Conservation (phyloP, 2,113 vertebrate genomes). For the Platycercus adscitus region DNA sequence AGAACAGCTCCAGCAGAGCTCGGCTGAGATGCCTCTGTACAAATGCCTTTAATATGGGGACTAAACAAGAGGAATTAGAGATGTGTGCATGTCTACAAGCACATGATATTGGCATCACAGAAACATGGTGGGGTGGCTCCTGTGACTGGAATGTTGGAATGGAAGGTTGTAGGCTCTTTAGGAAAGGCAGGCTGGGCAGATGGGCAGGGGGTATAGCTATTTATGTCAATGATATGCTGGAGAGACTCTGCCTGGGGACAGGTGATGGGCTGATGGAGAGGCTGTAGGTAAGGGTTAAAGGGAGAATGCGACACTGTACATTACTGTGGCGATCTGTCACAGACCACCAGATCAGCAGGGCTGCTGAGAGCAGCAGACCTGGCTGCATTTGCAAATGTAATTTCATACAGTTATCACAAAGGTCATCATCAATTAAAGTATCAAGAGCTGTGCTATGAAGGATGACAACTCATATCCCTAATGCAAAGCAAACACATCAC, state of each 20-base stretch:
- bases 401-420: background rate
- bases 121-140: background rate
- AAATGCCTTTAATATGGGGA: background rate
- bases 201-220: background rate
- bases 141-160: background rate
- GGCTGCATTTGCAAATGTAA: background rate
- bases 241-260: background rate
- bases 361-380: background rate
- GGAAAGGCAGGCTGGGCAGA: background rate
- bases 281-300: background rate
- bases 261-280: background rate
- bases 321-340: background rate
- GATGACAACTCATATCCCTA: background rate
- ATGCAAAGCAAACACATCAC: background rate
- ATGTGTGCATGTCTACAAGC: background rate
- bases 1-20: background rate
- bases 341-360: background rate
- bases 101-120: background rate
- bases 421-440: background rate
- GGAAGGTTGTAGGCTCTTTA: background rate
- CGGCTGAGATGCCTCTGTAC: background rate
- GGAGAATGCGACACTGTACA: background rate
- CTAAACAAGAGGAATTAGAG: background rate
- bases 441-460: background rate
- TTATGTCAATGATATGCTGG: background rate